These are phyloP conservation scores for Volucella bombylans DNA, from an alignment of 2,888 invertebrate genomes.

Conservation along the genomic window DNA sequence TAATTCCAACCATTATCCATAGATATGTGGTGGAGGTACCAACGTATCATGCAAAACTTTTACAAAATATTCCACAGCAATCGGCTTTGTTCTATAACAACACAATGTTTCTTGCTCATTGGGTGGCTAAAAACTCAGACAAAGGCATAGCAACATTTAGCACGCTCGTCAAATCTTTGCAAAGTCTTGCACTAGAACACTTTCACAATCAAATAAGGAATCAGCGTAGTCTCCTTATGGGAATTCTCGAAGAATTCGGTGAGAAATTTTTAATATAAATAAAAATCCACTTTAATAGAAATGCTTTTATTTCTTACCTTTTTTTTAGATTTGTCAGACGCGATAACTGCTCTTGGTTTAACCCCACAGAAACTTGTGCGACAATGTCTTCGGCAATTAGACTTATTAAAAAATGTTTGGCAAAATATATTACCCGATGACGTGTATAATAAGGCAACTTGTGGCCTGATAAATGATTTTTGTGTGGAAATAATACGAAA, in stretches of 20 bases:
- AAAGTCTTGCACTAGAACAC: slow-evolving; percentile 87
- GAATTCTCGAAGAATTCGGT: slow-evolving; percentile 90
- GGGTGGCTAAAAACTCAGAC: slow-evolving; percentile 85
- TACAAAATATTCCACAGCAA: slow-evolving; percentile 94
- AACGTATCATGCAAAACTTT: slow-evolving; percentile 89
- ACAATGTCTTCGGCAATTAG: slow-evolving; percentile 92
- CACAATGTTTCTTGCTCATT: slow-evolving; percentile 93
- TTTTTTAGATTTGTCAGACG: slow-evolving; percentile 78
- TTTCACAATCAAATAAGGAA: slow-evolving; percentile 89
- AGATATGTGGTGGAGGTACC: slow-evolving; percentile 90
- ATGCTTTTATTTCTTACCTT: not conserved
- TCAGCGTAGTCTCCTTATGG: slow-evolving; percentile 89
- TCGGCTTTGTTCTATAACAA: slow-evolving; percentile 94
- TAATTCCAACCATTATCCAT: slow-evolving; percentile 89
- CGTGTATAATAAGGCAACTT: slow-evolving; percentile 89
- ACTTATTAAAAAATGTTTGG: slow-evolving; percentile 94
- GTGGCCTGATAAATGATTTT: slow-evolving; percentile 83
- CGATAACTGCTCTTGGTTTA: slow-evolving; percentile 79
- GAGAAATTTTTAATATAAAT: slow-evolving; percentile 65
- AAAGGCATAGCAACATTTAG: slow-evolving; percentile 85
- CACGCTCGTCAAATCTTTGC: slow-evolving; percentile 87
- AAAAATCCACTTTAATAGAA: too few species aligned
- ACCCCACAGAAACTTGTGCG: slow-evolving; percentile 87
- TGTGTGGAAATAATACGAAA: slow-evolving; percentile 80
- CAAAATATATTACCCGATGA: slow-evolving; percentile 90